Evolutionary conservation across 2,888 invertebrate genomes (phyloP).

Genomic region (Marasmarcha lunaedactyla): DNA sequence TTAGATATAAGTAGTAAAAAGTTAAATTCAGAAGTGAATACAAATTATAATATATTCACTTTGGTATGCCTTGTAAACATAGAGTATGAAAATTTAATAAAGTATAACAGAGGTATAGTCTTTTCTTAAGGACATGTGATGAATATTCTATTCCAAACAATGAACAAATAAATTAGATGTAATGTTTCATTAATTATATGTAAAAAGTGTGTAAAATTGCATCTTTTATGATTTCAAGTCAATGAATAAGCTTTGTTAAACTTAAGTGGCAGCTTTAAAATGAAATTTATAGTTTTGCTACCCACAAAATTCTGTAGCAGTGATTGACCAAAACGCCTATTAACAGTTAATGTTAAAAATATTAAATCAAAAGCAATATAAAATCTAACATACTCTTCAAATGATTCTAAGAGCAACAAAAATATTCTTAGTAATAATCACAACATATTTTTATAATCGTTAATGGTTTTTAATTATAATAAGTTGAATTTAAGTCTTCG

Average conservation of each 20-base stretch:
- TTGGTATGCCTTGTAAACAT: slow-evolving; percentile 37
- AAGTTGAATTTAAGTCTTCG: neutral
- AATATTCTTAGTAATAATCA: too few relatives aligned
- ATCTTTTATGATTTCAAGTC: too few relatives aligned
- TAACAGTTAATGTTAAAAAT: too few relatives aligned
- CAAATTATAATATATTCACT: slow-evolving; percentile 21
- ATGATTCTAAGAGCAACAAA: too few relatives aligned
- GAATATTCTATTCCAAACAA: slow-evolving; percentile 54
- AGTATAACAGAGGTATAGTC: slow-evolving; percentile 29
- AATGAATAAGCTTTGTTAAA: too few relatives aligned
- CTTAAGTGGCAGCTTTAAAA: too few relatives aligned
- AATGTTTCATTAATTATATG: slow-evolving; percentile 26
- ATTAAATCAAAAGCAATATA: too few relatives aligned
- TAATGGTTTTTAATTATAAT: neutral
- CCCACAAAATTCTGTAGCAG: too few relatives aligned
- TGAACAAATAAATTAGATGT: slow-evolving; percentile 42
- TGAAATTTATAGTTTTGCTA: too few relatives aligned
- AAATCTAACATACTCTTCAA: too few relatives aligned
- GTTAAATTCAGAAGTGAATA: slow-evolving; percentile 31
- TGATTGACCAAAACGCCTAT: too few relatives aligned
- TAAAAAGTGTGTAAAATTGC: slow-evolving; percentile 18
- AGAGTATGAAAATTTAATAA: slow-evolving; percentile 18
- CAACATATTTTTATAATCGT: too few relatives aligned
- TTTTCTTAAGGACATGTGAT: slow-evolving; percentile 29
- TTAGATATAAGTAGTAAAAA: slow-evolving; percentile 52